Conservation (phyloP, 2,888 invertebrate genomes). For the Drosophila austrosaltans region DNA sequence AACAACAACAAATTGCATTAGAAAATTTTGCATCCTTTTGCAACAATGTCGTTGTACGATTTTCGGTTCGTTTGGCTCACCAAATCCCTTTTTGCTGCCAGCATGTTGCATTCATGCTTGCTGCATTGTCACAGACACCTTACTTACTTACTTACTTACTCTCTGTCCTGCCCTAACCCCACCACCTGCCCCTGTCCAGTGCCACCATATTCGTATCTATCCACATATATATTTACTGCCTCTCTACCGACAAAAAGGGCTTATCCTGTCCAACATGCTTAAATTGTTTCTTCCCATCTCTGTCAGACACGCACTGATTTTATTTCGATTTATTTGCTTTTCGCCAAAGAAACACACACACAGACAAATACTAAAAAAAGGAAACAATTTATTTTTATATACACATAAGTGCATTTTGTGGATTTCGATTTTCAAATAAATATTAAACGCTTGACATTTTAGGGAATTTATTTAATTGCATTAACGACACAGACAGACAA, state of each 20-base stretch:
- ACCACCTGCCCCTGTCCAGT: background rate
- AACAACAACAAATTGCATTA: constrained; percentile 64
- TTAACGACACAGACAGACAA: constrained; percentile 28
- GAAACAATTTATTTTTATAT: constrained; percentile 58
- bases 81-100: constrained; percentile 74
- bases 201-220: constrained; percentile 2
- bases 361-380: background rate
- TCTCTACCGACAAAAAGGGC: constrained; percentile 45
- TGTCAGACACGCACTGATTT: constrained; percentile 70
- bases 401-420: constrained; percentile 32
- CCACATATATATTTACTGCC: constrained; percentile 11
- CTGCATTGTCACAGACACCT: constrained; percentile 72
- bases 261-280: constrained; percentile 76
- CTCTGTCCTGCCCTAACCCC: background rate
- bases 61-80: constrained; percentile 80
- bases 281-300: constrained; percentile 76
- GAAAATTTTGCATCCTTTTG: constrained; percentile 48
- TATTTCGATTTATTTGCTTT: constrained; percentile 66
- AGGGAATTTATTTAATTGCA: constrained; percentile 67
- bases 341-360: constrained; percentile 18
- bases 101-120: constrained; percentile 65
- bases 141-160: constrained; percentile 11
- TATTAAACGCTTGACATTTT: constrained; percentile 39
- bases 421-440: constrained; percentile 63
- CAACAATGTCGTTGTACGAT: constrained; percentile 68